Evolutionary conservation across 2,113 vertebrate genomes (phyloP), one percentile per base, ranked within the genome.

Genomic region (Oncorhynchus keta): DNA sequence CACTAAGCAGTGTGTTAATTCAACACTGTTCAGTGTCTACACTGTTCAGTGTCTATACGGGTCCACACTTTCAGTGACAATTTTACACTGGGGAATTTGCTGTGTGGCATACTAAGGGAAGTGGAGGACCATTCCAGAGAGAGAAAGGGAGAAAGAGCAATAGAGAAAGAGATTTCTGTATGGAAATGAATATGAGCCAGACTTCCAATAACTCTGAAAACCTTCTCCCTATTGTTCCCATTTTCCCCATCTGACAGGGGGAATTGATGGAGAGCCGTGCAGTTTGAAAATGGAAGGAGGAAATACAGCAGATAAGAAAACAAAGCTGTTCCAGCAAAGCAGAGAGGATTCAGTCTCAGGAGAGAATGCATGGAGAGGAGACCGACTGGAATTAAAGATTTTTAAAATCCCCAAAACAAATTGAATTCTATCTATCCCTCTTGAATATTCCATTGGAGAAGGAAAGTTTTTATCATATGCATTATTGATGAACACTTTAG

Each of bases 231-330:
- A 83, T 86, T 86, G 81, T 83, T 83, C 72, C 75, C 73, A 49
- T 76, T 83, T 81, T 83, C 39, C 22, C 30, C 74, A 32, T 28
- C 57, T 70, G 74, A 39, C 39, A 55, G 20, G 26, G 39, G 30
- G 28, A 72, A 73, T 61, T 78, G 72, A 78, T 72, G 67, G 81
- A 78, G 73, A 80, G 79, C 78, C 65, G 62, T 77, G 73, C 6
- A 74, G 78, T 70, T 81, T 82, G 57, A 76, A 79, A 81, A 84
- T 80, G 22, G 39, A 35, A 45, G 55, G 65, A 69, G 70, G 78
- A 87, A 74, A 79, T 70, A 84, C 73, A 75, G 80, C 55, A 85
- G 81, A 84, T 84, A 81, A 81, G 61, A 76, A 78, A 84, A 75
- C 82, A 75, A 83, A 59, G 73, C 73, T 68, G 55, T 73, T 73